These are phyloP conservation scores for Toxotes lorentzi DNA, from an alignment of 2,797 vertebrate genomes.

Conservation along the genomic window DNA sequence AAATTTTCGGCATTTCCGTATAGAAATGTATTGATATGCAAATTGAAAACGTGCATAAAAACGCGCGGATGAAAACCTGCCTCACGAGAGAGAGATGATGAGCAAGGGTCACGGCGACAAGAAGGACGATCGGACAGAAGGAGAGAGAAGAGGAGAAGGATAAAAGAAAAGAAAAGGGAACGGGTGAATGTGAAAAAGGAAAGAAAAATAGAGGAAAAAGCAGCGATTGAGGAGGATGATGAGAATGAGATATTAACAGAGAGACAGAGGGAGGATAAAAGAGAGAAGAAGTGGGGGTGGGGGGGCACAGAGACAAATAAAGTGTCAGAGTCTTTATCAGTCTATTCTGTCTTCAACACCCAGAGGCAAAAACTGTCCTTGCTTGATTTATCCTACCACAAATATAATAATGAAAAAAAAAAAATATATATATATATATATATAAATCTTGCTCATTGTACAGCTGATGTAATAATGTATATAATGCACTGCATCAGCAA, in stretches of 20 bases:
- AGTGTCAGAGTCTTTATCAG: slow-evolving; percentile 29
- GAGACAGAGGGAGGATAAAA: not conserved
- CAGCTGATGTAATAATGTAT: slow-evolving; percentile 20
- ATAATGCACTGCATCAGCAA: slow-evolving; percentile 15
- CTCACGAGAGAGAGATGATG: not conserved
- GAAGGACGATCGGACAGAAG: not conserved
- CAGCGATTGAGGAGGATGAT: not conserved
- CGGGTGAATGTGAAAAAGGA: not conserved
- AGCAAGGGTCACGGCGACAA: not conserved
- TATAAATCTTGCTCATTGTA: slow-evolving; percentile 4
- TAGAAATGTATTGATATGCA: not conserved
- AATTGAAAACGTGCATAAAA: not conserved
- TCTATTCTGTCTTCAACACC: slow-evolving; percentile 29
- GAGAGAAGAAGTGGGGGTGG: not conserved
- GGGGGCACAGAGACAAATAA: slow-evolving; percentile 12
- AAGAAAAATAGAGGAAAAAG: not conserved
- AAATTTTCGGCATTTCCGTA: not conserved
- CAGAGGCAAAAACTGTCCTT: slow-evolving; percentile 26
- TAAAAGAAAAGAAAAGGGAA: not conserved
- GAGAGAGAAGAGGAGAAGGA: no score
- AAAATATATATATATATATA: not conserved
- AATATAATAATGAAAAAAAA: slow-evolving; percentile 22
- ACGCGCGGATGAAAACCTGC: not conserved
- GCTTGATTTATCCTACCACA: slow-evolving; percentile 20
- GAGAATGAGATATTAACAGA: slow-evolving; percentile 21